Evolutionary conservation across 2,888 invertebrate genomes (phyloP), one percentile per base, ranked within the genome.

Genomic region (Nymphalis polychloros): DNA sequence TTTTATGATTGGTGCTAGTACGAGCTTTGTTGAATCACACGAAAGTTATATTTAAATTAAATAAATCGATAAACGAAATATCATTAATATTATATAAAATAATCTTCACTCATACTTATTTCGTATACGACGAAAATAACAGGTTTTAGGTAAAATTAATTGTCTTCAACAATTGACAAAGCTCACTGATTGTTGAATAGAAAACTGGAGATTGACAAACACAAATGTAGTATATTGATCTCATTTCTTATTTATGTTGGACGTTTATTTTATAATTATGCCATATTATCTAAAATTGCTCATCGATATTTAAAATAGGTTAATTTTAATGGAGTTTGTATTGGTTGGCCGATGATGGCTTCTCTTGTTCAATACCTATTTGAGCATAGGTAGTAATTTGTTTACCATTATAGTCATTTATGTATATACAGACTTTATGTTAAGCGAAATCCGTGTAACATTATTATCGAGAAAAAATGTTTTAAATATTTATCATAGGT

Each of bases 221-320:
- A 69, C 73, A 73, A 70, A 71, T 71, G 66, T 73, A 73, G 81
- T 85, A 86, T 87, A 86, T 87, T 90, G 90, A 90, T 90, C 90
- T 90, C 91, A 90, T 89, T 83, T 85, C 81, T 86, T 85, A 87
- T 89, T 88, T 85, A 88, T 88, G 87, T 88, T 81, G 85, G 83
- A 84, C 83, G 81, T 81, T 76, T 82, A 83, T 85, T 84, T 81
- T 86, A 84, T 87, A 84, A 83, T 83, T 86, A 88, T 87, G 89
- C 88, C 90, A 89, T 89, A 87, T 75, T 76, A 73, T 69, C 71
- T 75, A 82, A 83, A 80, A 78, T 87, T 86, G 87, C 87, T 88
- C 88, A 86, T 84, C 77, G 81, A 82, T 84, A 80, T 79, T 72
- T 86, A 82, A 80, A 78, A 79, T 84, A 83, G 81, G 80, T 84